Evolutionary conservation across 35 echinoderm and acorn worm genomes (phyloP), one percentile per base, ranked within the genome.

Genomic region (Strongylocentrotus purpuratus): DNA sequence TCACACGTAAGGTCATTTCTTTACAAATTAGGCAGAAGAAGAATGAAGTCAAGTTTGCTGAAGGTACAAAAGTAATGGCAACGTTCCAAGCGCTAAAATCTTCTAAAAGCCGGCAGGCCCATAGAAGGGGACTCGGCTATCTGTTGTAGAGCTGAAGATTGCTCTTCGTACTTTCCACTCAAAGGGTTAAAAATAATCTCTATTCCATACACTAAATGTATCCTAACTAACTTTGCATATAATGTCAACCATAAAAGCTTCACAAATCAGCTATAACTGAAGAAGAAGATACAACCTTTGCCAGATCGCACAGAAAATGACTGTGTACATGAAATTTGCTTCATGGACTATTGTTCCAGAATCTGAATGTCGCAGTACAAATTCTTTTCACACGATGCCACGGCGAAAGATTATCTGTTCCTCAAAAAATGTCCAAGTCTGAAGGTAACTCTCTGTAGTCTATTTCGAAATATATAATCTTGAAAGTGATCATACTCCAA

Each of bases 11-110:
- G 20, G 65, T 18, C 65, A n/a, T 78, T 78, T 78, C 4, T 78
- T 78, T n/a, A n/a, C 7, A n/a, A n/a, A n/a, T n/a, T n/a, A 78
- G 28, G 28, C 22, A n/a, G 65, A n/a, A 78, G 7, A 78, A 78
- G 20, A 78, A 78, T 25, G 5, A 78, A 78, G 20, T 78, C 22
- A 28, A 78, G 65, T 78, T 78, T 78, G 20, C 65, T 7, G 18
- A 78, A 78, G 65, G 65, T n/a, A 78, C 65, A 78, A 78, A 78
- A 78, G 52, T 59, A 78, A 78, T 78, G 65, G 65, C 65, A 78
- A 78, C 20, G 65, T 78, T 78, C 65, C 65, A 78, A 78, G 25
- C 7, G 65, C 20, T 22, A 28, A 78, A 78, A 78, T n/a, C 65
- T 78, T 78, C 18, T 22, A 78, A 78, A 78, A 78, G 20, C 65